Evolutionary conservation across 2,888 invertebrate genomes (phyloP).

Genomic region (Apamea crenata): DNA sequence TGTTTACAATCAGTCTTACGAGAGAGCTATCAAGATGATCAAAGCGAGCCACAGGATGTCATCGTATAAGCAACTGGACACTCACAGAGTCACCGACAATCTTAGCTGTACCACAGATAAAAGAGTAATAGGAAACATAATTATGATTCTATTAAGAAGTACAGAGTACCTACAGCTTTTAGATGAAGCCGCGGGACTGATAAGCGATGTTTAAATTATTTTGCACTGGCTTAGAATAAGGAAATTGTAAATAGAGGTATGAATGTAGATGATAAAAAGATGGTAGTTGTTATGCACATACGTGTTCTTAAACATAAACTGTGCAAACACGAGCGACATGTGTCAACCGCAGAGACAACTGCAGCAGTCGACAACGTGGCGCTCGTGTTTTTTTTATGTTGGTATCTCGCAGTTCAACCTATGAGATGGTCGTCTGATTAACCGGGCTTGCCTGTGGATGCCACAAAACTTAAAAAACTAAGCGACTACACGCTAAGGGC

Average conservation of each 20-base stretch:
- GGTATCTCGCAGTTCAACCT: no score
- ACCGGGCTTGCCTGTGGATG: no score
- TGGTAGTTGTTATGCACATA: background rate
- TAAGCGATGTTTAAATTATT: background rate
- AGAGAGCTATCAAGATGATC: conserved; percentile 48
- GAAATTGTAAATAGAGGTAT: background rate
- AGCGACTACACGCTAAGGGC: no score
- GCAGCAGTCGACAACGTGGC: no score
- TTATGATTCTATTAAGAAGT: conserved; percentile 13
- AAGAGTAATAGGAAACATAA: conserved; percentile 28
- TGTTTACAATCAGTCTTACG: conserved; percentile 30
- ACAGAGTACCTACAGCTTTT: no score
- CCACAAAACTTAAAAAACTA: no score
- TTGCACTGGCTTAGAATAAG: background rate
- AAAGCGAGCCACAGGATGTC: conserved; percentile 63
- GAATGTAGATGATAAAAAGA: background rate
- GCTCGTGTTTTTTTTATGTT: no score
- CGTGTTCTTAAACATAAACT: background rate
- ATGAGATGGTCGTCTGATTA: no score
- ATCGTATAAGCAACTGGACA: conserved; percentile 43
- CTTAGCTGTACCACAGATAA: background rate
- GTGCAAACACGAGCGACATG: no score
- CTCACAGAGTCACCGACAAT: conserved; percentile 21
- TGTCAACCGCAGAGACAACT: no score
- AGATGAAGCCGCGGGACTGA: background rate